Evolutionary conservation across 2,888 invertebrate species (phyloP), one percentile per base, ranked within the genome.

Genomic region (Myopa tessellatipennis): DNA sequence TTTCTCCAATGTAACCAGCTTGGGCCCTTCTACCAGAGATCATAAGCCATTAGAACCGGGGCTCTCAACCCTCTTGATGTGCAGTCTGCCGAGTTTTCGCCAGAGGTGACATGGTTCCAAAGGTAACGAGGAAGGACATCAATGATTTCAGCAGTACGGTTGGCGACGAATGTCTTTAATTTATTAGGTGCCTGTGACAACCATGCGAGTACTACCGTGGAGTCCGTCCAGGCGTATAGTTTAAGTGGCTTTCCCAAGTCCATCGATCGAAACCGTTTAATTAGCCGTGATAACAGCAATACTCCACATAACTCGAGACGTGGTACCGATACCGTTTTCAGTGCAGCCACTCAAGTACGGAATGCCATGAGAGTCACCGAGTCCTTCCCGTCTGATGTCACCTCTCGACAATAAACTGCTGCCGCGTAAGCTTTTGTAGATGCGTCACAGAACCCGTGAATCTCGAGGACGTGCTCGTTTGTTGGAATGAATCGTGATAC

Each of bases 71-170:
- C 67, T 52, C 67, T 50, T 34, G 50, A 74, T n/a, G 74, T 65
- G 38, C 74, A 74, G 36, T 65, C 50, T 50, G 63, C 65, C 16
- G 67, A 65, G 61, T 74, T 74, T 50, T 63, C 50, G 7, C 12
- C 38, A 36, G 65, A 34, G 14, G 52, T 12, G 16, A 75, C 68
- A 16, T 75, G 55, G 65, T 40, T 55, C 75, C 75, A 75, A 5
- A 58, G 18, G n/a, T 58, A 12, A 2, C 58, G 58, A 58, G 58
- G 58, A 6, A 10, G 58, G 12, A 38, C 8, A 18, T 67, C 40
- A 14, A 38, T 36, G 6, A 67, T 67, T 34, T 67, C 67, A 10
- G 67, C 26, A 6, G 14, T 40, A 16, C 6, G 67, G 67, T 67
- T 67, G 67, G 26, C 26, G 26, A 26, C 2, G 26, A 26, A 26